Conservation (phyloP, 1,140 invertebrate genomes). For the Cyrtorhinus lividipennis region DNA sequence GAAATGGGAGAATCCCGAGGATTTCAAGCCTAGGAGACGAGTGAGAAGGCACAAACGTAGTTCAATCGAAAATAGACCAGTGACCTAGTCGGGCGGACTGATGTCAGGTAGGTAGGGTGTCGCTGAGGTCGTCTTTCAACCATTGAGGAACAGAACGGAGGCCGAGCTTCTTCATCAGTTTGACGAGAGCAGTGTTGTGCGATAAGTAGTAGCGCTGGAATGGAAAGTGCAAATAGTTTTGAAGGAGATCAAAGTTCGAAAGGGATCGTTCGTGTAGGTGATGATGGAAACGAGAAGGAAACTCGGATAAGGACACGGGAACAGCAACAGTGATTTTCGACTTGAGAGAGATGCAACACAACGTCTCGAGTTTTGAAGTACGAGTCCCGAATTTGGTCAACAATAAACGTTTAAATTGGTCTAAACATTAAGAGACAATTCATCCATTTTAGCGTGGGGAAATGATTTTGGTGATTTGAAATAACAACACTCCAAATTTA, state of each 20-base stretch:
- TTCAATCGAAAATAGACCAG: constrained; percentile 9
- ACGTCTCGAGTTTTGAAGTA: too few species aligned
- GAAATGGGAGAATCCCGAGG: neutral
- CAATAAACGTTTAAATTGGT: too few species aligned
- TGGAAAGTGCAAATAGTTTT: too few species aligned
- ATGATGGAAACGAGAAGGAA: neutral
- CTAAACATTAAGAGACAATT: too few species aligned
- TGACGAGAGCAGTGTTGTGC: constrained; percentile 85
- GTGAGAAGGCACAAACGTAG: neutral
- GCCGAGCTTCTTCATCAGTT: constrained; percentile 71
- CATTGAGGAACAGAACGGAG: constrained; percentile 72
- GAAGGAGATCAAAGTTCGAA: neutral
- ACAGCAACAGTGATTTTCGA: too few species aligned
- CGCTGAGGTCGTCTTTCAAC: constrained; percentile 78
- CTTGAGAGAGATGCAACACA: too few species aligned
- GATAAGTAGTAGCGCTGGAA: constrained; percentile 67
- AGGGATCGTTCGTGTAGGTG: neutral
- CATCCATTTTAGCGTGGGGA: too few species aligned
- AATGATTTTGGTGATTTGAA: too few species aligned
- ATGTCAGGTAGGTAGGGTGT: constrained; percentile 31
- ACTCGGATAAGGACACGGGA: neutral
- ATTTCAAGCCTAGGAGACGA: neutral
- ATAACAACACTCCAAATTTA: too few species aligned
- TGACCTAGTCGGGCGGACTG: neutral
- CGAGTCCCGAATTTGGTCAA: too few species aligned